Evolutionary conservation across 1,140 invertebrate genomes (phyloP).

Genomic region (Aculops lycopersici): DNA sequence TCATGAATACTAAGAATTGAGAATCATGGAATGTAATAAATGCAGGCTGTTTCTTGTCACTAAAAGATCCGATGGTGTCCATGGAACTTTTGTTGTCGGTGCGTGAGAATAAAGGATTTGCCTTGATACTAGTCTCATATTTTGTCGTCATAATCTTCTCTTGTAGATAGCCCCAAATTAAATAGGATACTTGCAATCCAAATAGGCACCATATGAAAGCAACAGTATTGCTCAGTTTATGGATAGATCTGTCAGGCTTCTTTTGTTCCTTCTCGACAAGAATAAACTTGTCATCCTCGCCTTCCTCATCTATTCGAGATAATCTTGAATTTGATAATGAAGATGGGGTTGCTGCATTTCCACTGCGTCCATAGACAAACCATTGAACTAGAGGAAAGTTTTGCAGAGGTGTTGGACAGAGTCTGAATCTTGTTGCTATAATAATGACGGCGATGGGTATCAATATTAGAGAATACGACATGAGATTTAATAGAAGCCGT

Average conservation of each 20-base stretch:
- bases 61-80: neutral
- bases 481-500: neutral
- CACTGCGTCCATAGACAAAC: conserved; percentile 5
- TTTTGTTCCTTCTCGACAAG: conserved; percentile 11
- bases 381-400: conserved; percentile 2
- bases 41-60: neutral
- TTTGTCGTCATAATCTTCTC: conserved; percentile 25
- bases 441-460: neutral
- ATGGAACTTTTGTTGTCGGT: conserved; percentile 1
- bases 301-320: too few species aligned
- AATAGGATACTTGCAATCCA: conserved; percentile 56
- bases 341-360: conserved; percentile 23
- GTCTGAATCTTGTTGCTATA: neutral
- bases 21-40: conserved; percentile 39
- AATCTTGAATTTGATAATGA: too few species aligned
- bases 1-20: conserved; percentile 76
- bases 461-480: neutral
- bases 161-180: conserved; percentile 74
- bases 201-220: conserved; percentile 38
- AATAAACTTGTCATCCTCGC: conserved; percentile 16
- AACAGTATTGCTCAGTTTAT: conserved; percentile 7
- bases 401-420: neutral
- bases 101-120: neutral
- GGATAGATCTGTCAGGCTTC: neutral
- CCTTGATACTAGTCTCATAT: conserved; percentile 21